These are phyloP conservation scores for Megatriorchis doriae DNA, from an alignment of 2,113 vertebrate genomes.

Conservation along the genomic window DNA sequence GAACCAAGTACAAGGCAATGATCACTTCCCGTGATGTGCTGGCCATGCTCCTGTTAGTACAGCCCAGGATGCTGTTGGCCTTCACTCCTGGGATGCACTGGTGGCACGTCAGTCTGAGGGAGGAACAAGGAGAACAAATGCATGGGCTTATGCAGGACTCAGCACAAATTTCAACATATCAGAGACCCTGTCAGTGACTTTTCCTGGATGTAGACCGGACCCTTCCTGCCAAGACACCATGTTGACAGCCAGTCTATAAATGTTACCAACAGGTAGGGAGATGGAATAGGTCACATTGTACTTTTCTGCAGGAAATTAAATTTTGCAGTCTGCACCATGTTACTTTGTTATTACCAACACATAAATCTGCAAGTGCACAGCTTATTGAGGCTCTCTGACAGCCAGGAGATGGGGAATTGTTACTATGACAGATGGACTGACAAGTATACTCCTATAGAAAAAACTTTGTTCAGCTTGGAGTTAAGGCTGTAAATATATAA, in stretches of 20 bases:
- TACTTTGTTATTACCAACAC: not conserved
- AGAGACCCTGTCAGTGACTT: not conserved
- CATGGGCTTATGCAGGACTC: not conserved
- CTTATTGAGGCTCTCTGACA: not conserved
- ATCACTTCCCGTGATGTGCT: not conserved
- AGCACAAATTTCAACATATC: not conserved
- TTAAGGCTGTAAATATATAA: conserved; percentile 10
- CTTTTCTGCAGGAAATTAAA: not conserved
- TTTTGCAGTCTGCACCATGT: not conserved
- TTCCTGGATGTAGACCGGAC: not conserved
- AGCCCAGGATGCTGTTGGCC: not conserved
- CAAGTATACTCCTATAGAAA: conserved; percentile 22
- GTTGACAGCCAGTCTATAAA: not conserved
- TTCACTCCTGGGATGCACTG: not conserved
- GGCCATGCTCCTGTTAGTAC: not conserved
- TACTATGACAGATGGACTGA: conserved; percentile 46
- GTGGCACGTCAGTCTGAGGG: not conserved
- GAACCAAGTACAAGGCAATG: not conserved
- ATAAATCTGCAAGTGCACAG: conserved; percentile 29
- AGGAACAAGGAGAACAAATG: not conserved
- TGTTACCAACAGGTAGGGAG: not conserved
- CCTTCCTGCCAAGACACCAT: not conserved
- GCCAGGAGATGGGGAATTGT: not conserved
- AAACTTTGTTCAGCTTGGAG: not conserved
- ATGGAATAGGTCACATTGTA: not conserved